Percentiles rank a stretch among this genome's conserved stretches.
Conservation (phyloP, 2,113 vertebrate genomes). For the Eclectus roratus region DNA sequence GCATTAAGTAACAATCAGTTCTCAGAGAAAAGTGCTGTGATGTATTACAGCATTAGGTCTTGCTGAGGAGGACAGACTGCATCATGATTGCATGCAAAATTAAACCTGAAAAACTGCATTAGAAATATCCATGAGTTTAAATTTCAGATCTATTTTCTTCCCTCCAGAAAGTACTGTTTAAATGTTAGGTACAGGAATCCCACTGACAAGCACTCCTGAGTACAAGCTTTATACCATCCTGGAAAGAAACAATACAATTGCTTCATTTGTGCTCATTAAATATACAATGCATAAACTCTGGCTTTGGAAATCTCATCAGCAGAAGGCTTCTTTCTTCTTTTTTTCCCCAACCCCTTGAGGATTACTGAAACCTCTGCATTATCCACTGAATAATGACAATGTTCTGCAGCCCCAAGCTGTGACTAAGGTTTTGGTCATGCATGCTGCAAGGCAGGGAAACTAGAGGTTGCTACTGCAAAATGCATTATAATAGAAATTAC, state of each 20-base stretch:
- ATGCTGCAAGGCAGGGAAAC: neutral
- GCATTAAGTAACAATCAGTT: conserved; percentile 10
- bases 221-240: neutral
- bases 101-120: conserved; percentile 22
- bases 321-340: neutral
- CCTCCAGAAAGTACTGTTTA: neutral
- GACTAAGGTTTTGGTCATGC: conserved; percentile 16
- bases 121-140: neutral
- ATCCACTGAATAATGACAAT: conserved; percentile 24
- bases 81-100: conserved; percentile 38
- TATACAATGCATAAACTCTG: conserved; percentile 28
- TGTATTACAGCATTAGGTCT: neutral
- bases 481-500: neutral
- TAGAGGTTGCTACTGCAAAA: neutral
- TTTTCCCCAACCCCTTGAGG: neutral
- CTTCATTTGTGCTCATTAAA: conserved; percentile 30
- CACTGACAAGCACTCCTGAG: conserved; percentile 6
- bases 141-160: conserved; percentile 26
- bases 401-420: neutral
- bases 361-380: conserved; percentile 39
- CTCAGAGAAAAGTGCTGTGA: neutral
- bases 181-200: neutral
- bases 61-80: neutral
- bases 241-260: conserved; percentile 12
- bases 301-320: neutral